Base-by-base conservation (phyloP, 2,888 invertebrate species). In the Colostygia pectinataria region DNA sequence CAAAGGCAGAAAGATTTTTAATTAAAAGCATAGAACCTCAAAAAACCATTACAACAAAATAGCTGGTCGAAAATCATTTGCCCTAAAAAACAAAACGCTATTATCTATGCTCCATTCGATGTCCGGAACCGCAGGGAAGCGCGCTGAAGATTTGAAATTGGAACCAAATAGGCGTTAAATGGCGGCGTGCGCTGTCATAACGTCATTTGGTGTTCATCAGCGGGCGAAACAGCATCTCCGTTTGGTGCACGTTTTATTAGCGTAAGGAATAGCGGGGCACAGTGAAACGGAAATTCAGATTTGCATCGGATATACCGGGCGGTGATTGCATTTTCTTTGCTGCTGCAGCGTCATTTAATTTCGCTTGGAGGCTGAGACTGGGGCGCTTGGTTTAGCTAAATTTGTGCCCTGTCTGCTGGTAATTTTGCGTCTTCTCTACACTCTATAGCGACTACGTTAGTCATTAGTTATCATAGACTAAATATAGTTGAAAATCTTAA, bases 151-250 rank as follows among this genome's bases (percentile, higher is more conserved):
- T 91, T 92, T 90, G 91, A 89, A 85, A 88, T 90, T 90, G 91
- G 90, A 91, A 85, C 87, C 92, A 92, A 92, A 92, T 92, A 92
- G 91, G 92, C 92, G 92, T 92, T 92, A 92, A 92, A 92, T 92
- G 91, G 91, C 91, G 90, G 88, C 91, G 87, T 82, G 83, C 85
- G 84, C 82, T 86, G 85, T 87, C 84, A 88, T 89, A 90, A 90
- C 89, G 76, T 85, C 85, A 86, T 90, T 90, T 89, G 83, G 79
- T 86, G 87, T 85, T 90, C 90, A 90, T 90, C 90, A 90, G 83
- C 79, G 79, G 76, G 77, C 87, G 83, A 83, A 85, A 88, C 86
- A 87, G 87, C 89, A 84, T 83, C 83, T 80, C 82, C 82, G 83
- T 80, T 82, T 83, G 87, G 82, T 86, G 86, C 87, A 83, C 77